Evolutionary conservation across 2,888 invertebrate genomes (phyloP), one percentile per base, ranked within the genome.

Genomic region (Odontothrips loti): DNA sequence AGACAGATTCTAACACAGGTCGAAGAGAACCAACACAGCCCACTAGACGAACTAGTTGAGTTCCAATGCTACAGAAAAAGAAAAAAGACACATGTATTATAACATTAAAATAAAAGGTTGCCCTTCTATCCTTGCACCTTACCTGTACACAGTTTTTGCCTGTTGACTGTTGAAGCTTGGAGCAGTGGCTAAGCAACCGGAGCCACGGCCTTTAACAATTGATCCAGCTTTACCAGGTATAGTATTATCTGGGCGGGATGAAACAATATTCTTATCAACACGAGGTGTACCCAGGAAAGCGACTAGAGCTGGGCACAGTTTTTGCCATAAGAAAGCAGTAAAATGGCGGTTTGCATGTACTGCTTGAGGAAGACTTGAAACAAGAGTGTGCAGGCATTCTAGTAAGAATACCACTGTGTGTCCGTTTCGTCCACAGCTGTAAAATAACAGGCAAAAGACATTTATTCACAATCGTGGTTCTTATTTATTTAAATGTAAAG

Each of bases 1-100:
- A 97, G 1, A 98, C 89, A 0, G 97, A 96, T 86, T 97, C 97
- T 79, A 98, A 88, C 78, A 97, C 97, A 12, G 97, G 96, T 20
- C 97, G 90, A 79, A 98, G 88, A n/a, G 93, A 93, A 0, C 95
- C 92, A 43, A 96, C 94, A 63, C 94, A 93, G 0, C 97, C 98
- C 0, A 97, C 96, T 68, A 97, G 89, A 20, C 96, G 91, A 0
- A 97, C 93, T 81, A 98, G 89, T 86, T 97, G 95, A 81, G 95
- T 95, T 12, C 96, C 95, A 85, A 98, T 97, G 86, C 96, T 96
- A 85, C 23, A 87, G 87, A 83, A 83, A 82, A 81, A 83, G 75
- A 58, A 78, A 81, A 79, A 81, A 51, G 15, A 75, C n/a, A 58
- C 6, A 58, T 58, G 10, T 17, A 58, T 17, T 58, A 12, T 58